A percentile compares a stretch with the other conserved stretches of the same genome.
Evolutionary conservation across 2,888 invertebrate genomes (phyloP).

Genomic region (Sipunculus nudus): DNA sequence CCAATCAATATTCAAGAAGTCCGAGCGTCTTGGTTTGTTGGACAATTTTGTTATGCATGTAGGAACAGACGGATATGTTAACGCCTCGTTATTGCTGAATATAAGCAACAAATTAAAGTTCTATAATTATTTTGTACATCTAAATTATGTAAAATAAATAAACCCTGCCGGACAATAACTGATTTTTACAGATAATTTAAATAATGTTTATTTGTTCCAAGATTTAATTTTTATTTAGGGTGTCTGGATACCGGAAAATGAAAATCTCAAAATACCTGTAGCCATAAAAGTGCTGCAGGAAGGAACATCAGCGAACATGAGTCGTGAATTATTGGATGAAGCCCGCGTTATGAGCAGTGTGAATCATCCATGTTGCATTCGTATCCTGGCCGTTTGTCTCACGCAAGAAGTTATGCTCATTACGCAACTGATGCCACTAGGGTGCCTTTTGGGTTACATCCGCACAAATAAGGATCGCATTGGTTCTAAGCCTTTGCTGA

Average conservation of each 20-base stretch:
- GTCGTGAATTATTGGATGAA: slow-evolving; percentile 91
- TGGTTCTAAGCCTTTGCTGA: slow-evolving; percentile 91
- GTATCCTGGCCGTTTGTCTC: slow-evolving; percentile 94
- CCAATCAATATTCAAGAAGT: too few species aligned
- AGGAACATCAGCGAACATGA: slow-evolving; percentile 76
- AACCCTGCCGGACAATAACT: too few species aligned
- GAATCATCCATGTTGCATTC: slow-evolving; percentile 92
- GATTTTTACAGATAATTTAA: too few species aligned
- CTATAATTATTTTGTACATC: too few species aligned
- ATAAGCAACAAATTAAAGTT: too few species aligned
- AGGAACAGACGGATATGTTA: too few species aligned
- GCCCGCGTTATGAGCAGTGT: slow-evolving; percentile 85
- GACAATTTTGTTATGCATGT: too few species aligned
- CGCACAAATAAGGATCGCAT: slow-evolving; percentile 90
- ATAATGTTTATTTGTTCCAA: too few species aligned
- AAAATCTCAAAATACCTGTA: slow-evolving; percentile 79
- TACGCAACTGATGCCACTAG: slow-evolving; percentile 96
- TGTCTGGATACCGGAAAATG: slow-evolving; percentile 62
- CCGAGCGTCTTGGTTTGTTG: too few species aligned
- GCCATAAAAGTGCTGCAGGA: slow-evolving; percentile 97
- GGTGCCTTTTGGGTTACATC: slow-evolving; percentile 94
- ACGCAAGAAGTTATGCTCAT: slow-evolving; percentile 92
- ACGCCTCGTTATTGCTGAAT: too few species aligned
- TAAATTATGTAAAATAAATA: too few species aligned
- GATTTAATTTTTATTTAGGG: too few species aligned